Conservation (phyloP, 2,888 invertebrate genomes). For the Andrena bicolor region DNA sequence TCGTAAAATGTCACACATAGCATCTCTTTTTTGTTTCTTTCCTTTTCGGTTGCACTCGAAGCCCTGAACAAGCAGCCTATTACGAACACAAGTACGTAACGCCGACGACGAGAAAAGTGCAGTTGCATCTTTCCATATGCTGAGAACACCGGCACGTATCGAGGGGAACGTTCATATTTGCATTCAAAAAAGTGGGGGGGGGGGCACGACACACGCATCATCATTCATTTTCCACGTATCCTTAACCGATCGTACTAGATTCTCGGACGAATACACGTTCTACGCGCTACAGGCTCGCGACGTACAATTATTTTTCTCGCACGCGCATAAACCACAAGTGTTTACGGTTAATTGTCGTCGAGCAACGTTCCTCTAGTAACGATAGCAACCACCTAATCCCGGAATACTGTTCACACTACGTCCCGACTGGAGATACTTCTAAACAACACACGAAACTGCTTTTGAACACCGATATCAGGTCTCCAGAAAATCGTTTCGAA, state of each 20-base stretch:
- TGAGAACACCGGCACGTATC: neutral
- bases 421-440: too few species aligned
- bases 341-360: neutral
- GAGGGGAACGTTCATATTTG: neutral
- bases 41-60: neutral
- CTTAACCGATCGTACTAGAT: neutral
- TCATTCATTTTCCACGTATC: neutral
- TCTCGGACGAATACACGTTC: neutral
- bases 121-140: neutral
- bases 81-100: slow-evolving; percentile 13
- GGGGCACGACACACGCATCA: neutral
- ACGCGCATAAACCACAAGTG: slow-evolving; percentile 6
- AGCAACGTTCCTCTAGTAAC: too few species aligned
- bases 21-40: neutral
- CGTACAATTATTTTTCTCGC: slow-evolving; percentile 15
- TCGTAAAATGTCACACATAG: neutral
- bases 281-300: neutral
- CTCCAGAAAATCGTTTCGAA: neutral
- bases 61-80: neutral
- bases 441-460: slow-evolving; percentile 1
- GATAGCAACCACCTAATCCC: too few species aligned
- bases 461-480: slow-evolving; percentile 1
- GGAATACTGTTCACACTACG: too few species aligned
- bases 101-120: neutral
- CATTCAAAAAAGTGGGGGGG: neutral